Evolutionary conservation across 2,888 invertebrate genomes (phyloP).

Genomic region (Alviniconcha strummeri): DNA sequence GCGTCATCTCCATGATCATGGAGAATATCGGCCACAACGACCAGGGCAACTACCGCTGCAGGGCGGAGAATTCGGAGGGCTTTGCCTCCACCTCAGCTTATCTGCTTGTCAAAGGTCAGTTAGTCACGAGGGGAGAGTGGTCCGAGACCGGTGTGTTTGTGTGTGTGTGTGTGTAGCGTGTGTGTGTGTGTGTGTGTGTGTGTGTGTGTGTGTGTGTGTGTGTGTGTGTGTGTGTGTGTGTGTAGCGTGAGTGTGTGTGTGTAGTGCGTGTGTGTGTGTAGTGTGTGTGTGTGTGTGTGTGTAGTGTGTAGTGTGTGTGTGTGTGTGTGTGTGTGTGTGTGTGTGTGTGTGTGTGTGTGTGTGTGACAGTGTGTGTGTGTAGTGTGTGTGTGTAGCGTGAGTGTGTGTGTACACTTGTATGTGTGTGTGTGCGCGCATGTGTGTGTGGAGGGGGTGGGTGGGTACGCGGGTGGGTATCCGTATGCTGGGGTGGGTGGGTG

Average conservation of each 20-base stretch:
- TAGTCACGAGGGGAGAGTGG: too few species aligned
- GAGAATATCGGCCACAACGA: conserved; percentile 64
- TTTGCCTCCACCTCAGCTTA: conserved; percentile 70
- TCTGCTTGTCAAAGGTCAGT: conserved; percentile 69
- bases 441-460: too few species aligned
- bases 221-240: too few species aligned
- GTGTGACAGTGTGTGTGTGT: not conserved
- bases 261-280: too few species aligned
- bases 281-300: not conserved
- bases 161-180: not conserved
- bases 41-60: conserved; percentile 70
- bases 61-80: conserved; percentile 72
- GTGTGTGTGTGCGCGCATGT: too few species aligned
- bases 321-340: not conserved
- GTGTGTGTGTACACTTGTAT: not conserved
- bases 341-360: not conserved
- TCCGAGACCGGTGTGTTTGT: not conserved
- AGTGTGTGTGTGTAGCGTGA: not conserved
- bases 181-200: not conserved
- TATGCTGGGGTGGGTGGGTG: too few species aligned
- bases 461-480: too few species aligned
- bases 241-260: too few species aligned
- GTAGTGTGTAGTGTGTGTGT: not conserved
- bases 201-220: not conserved
- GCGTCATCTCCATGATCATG: conserved; percentile 66